Conservation (phyloP, 2,888 invertebrate genomes). For the Drosophila longiperda region DNA sequence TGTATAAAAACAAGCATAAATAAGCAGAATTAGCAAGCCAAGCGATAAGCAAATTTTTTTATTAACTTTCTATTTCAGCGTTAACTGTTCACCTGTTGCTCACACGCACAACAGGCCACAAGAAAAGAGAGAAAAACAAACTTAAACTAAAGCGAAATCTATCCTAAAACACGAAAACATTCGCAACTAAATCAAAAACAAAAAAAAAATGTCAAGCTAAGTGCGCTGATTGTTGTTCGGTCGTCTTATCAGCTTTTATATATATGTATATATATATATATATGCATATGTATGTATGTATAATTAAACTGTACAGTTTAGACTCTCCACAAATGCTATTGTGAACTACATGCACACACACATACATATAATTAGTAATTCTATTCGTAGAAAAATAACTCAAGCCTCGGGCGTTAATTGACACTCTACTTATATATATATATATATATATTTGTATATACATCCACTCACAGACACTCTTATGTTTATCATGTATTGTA, state of each 20-base stretch:
- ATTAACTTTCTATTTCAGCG: conserved; percentile 67
- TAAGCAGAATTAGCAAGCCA: not conserved
- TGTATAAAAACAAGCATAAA: conserved; percentile 16
- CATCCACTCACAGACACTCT: not conserved
- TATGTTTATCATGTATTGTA: conserved; percentile 28
- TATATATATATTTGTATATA: not conserved
- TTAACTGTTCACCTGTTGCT: conserved; percentile 59
- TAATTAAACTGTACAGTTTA: not conserved
- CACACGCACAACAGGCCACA: conserved; percentile 10
- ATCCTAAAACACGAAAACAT: conserved; percentile 1
- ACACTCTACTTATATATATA: conserved; percentile 16
- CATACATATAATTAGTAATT: conserved; percentile 35
- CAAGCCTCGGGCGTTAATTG: conserved; percentile 41
- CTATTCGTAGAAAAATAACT: conserved; percentile 23
- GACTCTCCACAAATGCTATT: not conserved
- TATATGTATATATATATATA: conserved; percentile 1
- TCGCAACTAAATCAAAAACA: not conserved
- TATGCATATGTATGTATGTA: not conserved
- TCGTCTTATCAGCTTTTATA: conserved; percentile 34
- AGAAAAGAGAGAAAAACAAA: not conserved
- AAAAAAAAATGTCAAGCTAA: conserved; percentile 37
- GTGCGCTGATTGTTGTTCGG: conserved; percentile 46
- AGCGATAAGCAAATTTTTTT: conserved; percentile 24
- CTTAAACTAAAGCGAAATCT: conserved; percentile 14
- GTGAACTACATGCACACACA: not conserved